Evolutionary conservation across 2,113 vertebrate species (phyloP), one percentile per base, ranked within the genome.

Genomic region (Barbus barbus): DNA sequence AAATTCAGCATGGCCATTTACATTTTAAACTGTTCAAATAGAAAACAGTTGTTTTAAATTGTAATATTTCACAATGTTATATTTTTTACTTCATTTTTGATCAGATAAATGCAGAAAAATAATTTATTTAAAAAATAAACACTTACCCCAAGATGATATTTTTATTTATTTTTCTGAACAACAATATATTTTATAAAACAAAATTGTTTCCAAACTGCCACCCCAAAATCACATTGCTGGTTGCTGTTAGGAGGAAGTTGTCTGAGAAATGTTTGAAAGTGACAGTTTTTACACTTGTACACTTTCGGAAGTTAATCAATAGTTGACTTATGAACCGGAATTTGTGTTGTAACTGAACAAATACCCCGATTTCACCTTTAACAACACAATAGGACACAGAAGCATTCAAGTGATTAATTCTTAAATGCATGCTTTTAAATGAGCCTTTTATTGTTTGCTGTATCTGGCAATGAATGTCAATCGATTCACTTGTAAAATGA

Each of bases 361-460:
- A n/a, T n/a, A n/a, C 28, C 48, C 73, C 31, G 9, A 4, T 20
- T 67, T 31, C 6, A 61, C 6, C 26, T 63, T 7, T 14, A 63
- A 28, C 24, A 20, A 51, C 44, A 51, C 26, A 31, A 22, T 28
- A 53, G 46, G 14, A 1, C 24, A 48, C 71, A 44, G 26, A 74
- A 12, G 16, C 16, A 28, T 53, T 73, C 44, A 28, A 20, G 24
- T 20, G 9, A 75, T 75, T 14, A 4, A 67, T 56, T 72, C 38
- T 26, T 51, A 82, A 18, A 58, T n/a, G 28, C 20, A 38, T 79
- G n/a, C 56, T 61, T 41, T 48, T 48, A 82, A 74, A 82, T 26
- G 6, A 31, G 1, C 18, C 28, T 72, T 75, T 22, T 36, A n/a
- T 46, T 14, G 4, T 84, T 22, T 16, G 2, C 28, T 24, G 7